phyloP scores from a whole-genome alignment of 2,888 invertebrate genomes.

The Polydrusus tereticollis region DNA sequence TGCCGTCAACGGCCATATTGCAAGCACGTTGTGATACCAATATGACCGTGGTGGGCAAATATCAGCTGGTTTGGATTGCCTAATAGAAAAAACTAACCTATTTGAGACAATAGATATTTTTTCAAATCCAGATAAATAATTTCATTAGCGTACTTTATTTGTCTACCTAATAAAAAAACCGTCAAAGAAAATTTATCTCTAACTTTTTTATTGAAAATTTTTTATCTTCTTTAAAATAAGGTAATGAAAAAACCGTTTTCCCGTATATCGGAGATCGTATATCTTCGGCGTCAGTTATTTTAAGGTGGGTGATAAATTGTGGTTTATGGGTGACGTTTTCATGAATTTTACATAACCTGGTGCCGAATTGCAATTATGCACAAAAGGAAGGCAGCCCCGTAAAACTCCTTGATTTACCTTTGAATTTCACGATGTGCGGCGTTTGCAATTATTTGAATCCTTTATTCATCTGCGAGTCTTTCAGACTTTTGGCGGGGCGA shows the following conservation, averaged over 20 bases:
- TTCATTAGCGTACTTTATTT: neutral
- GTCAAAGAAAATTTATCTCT: neutral
- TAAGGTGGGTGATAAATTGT: conserved; percentile 62
- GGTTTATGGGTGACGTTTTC: conserved; percentile 61
- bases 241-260: conserved; percentile 36
- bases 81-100: too few relatives aligned
- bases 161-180: neutral
- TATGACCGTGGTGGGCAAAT: too few relatives aligned
- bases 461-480: neutral
- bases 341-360: conserved; percentile 64
- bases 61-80: too few relatives aligned
- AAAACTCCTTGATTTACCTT: conserved; percentile 42
- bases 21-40: too few relatives aligned
- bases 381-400: conserved; percentile 40
- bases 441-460: conserved; percentile 39
- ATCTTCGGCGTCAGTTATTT: conserved; percentile 61
- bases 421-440: conserved; percentile 35
- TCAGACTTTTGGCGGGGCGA: neutral
- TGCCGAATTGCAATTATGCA: conserved; percentile 61
- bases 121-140: too few relatives aligned
- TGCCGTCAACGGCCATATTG: too few relatives aligned
- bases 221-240: conserved; percentile 10
- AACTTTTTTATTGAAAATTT: conserved; percentile 12
- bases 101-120: too few relatives aligned
- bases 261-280: conserved; percentile 24